Evolutionary conservation across 2,888 invertebrate species (phyloP), one percentile per base, ranked within the genome.

Genomic region (Tetranychus truncatus): DNA sequence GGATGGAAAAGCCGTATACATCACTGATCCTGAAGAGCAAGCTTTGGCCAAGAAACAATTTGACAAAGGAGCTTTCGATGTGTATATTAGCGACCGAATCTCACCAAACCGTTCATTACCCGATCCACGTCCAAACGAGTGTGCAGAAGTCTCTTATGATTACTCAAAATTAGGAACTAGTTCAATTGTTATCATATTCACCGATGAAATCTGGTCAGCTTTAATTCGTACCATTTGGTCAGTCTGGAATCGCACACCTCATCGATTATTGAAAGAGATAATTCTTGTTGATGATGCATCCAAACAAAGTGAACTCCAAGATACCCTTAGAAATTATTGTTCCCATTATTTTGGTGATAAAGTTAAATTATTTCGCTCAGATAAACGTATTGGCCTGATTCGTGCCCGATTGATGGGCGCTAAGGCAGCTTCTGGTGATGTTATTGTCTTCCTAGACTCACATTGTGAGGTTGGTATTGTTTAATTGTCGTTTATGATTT

Each of bases 281-380:
- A 90, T 97, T 80, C 84, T 97, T 11, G 89, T 96, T n/a, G 95
- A 97, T 82, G 96, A 97, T 84, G 89, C 88, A 82, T 94, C 94
- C 78, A 90, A 91, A 66, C 87, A 86, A 82, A 86, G 88, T 88
- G 82, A 81, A 81, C 80, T 75, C 11, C 78, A 77, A 65, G 74
- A 74, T 3, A 75, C 77, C 45, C 84, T 95, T 74, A 88, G 89
- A 79, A 88, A 91, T 81, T 95, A 95, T 82, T 85, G 95, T 21
- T 79, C 81, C 15, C 79, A 82, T 18, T 78, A 80, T 75, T 79
- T 92, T 74, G 88, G 89, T 18, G 3, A 83, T 81, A 84, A 84
- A 11, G 88, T 93, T 5, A 87, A 87, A 80, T 84, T 97, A 66
- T 83, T 94, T 34, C 85, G 93, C 46, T 86, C 93, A 75, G 87